Percentiles rank a stretch among this genome's conserved stretches.
Conservation (phyloP, 2,797 vertebrate species). For the Sebastes matsubarae region DNA sequence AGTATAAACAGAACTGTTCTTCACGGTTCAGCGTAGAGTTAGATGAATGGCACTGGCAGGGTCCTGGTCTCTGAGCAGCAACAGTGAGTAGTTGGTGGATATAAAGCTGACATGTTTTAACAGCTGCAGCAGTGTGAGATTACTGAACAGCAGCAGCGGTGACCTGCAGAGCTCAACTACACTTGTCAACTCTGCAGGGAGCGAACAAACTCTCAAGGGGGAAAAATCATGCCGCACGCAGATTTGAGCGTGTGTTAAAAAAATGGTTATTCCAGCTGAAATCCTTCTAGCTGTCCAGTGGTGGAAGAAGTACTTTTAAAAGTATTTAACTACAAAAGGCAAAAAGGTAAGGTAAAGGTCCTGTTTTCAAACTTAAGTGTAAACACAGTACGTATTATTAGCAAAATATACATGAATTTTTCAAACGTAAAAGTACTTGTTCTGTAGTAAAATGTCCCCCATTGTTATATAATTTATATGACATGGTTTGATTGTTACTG, state of each 20-base stretch:
- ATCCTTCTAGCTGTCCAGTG: neutral
- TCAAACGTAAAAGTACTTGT: neutral
- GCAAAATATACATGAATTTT: no score
- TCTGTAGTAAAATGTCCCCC: neutral
- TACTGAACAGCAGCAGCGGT: neutral
- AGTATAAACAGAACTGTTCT: neutral
- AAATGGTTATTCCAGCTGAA: neutral
- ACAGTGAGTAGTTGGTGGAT: neutral
- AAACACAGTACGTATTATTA: no score
- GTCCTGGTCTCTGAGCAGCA: neutral
- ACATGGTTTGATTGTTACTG: no score
- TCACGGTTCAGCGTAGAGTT: neutral
- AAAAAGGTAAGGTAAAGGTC: no score
- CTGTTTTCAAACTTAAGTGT: no score
- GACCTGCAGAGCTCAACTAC: neutral
- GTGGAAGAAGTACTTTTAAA: neutral
- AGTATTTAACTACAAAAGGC: no score
- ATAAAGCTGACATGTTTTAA: neutral
- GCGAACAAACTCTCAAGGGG: neutral
- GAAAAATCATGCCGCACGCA: neutral
- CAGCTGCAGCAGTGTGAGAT: conserved; percentile 26
- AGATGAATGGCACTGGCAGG: neutral
- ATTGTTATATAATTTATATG: no score
- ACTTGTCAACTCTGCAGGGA: neutral
- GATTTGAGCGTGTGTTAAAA: neutral